These are phyloP conservation scores for Lepus oiostolus DNA, from an alignment of 2,797 vertebrate species.

Conservation along the genomic window DNA sequence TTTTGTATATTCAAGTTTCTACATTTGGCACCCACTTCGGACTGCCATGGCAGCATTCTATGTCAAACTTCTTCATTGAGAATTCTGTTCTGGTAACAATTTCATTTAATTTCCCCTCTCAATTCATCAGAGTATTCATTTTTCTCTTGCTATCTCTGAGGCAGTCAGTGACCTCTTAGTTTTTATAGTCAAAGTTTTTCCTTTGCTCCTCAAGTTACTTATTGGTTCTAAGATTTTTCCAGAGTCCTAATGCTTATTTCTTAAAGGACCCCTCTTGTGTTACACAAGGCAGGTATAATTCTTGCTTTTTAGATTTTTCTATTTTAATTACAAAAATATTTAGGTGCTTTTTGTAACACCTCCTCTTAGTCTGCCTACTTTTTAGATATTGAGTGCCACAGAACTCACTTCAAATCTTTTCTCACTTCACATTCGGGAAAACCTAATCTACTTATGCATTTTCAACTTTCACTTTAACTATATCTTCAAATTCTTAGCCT, in stretches of 20 bases:
- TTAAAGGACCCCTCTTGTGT: background rate
- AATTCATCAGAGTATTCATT: background rate
- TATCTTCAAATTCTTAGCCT: background rate
- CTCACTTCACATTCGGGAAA: background rate
- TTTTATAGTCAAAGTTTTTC: background rate
- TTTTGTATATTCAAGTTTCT: background rate
- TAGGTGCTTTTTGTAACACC: background rate
- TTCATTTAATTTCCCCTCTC: background rate
- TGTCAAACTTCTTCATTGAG: background rate
- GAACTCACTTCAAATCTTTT: background rate
- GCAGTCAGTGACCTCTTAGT: background rate
- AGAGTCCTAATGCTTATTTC: background rate
- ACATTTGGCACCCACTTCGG: background rate
- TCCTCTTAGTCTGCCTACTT: background rate
- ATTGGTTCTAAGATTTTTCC: background rate
- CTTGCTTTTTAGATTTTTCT: background rate
- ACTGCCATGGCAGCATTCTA: background rate
- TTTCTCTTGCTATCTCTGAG: background rate
- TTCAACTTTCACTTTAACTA: background rate
- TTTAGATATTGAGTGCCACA: background rate
- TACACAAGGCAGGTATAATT: background rate
- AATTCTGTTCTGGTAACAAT: background rate
- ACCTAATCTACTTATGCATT: background rate
- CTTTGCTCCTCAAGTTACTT: slow-evolving; percentile 1
- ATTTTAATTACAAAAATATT: background rate